Base-by-base conservation (phyloP, 2,888 invertebrate genomes). In the Hydraecia micacea region DNA sequence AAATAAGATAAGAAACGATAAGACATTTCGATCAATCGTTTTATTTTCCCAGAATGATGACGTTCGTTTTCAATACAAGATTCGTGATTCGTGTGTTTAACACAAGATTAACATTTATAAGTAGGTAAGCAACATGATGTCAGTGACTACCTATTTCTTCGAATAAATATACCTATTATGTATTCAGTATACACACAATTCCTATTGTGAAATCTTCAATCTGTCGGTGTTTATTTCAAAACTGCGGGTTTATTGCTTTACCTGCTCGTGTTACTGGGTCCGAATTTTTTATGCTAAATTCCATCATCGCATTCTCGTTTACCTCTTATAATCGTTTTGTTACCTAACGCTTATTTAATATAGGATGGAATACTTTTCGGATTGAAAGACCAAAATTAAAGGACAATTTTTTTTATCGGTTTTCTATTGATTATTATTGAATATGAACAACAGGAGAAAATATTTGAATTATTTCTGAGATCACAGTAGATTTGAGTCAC, bases 311-410 rank as follows among this genome's bases (percentile, higher is more conserved):
- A 75, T 80, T 66, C 76, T 75, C 69, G 70, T 81, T 72, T 82
- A 89, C 83, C 81, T 91, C 74, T 77, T 77, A 49, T 74, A 88
- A 92, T 91, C 86, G 86, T 92, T 90, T 89, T 85, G 85, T 86
- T 87, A 83, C 75, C 75, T 84, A 89, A 91, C 84, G 86, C 81
- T 90, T 83, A 86, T 89, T 87, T 88, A 85, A 89, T 87, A 87
- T 79, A 78, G 75, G 32, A 70, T 75, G 60, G 32, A 69, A 66
- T 63, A 66, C 0, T 63, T 46, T 68, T 18, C 4, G 70, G 18
- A 60, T 42, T 13, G 18, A 58, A 49, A 28, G 60, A 65, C 36
- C 52, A 60, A 77, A 46, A 63, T 21, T 5, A n/a, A 18, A 15
- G 18, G 28, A 28, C 13, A 0, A 3, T 25, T 63, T 28, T 28